A percentile compares a stretch with the other conserved stretches of the same genome.
phyloP scores from a whole-genome alignment of 2,113 vertebrate species.

The Ochotona curzoniae region DNA sequence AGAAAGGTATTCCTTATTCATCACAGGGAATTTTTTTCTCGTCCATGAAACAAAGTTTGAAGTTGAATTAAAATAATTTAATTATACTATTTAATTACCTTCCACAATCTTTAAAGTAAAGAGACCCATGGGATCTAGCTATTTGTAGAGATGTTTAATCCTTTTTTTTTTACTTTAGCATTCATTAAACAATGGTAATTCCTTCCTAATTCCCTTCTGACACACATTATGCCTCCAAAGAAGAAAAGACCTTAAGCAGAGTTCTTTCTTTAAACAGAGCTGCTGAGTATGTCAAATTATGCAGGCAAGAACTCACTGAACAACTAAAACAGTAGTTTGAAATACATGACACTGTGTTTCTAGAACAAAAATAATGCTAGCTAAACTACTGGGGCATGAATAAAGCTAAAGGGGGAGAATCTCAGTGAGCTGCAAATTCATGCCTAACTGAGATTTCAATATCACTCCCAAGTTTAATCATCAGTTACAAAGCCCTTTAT shows the following conservation, averaged over 20 bases:
- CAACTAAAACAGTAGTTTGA: conserved; percentile 78
- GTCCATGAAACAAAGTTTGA: conserved; percentile 84
- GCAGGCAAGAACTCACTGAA: conserved; percentile 74
- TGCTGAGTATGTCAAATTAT: conserved; percentile 84
- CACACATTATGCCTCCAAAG: conserved; percentile 80
- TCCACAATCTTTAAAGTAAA: conserved; percentile 78
- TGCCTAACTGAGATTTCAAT: conserved; percentile 67
- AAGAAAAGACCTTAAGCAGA: conserved; percentile 81
- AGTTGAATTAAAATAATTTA: conserved; percentile 88
- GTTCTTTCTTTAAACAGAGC: conserved; percentile 78
- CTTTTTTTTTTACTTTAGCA: conserved; percentile 76
- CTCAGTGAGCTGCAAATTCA: conserved; percentile 61
- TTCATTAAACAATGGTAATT: conserved; percentile 88
- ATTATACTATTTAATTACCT: conserved; percentile 86
- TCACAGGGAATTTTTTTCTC: conserved; percentile 82
- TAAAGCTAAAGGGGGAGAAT: conserved; percentile 59
- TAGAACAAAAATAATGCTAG: conserved; percentile 81
- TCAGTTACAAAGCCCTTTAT: conserved; percentile 60
- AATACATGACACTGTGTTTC: conserved; percentile 81
- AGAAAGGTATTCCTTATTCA: conserved; percentile 78
- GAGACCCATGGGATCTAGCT: conserved; percentile 63
- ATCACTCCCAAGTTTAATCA: conserved; percentile 56
- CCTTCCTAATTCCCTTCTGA: conserved; percentile 83
- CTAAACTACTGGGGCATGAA: conserved; percentile 77
- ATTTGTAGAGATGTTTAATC: conserved; percentile 79